A percentile compares a stretch with the other conserved stretches of the same genome.
Conservation (phyloP, 2,797 vertebrate species). For the Sandelia bainsii region DNA sequence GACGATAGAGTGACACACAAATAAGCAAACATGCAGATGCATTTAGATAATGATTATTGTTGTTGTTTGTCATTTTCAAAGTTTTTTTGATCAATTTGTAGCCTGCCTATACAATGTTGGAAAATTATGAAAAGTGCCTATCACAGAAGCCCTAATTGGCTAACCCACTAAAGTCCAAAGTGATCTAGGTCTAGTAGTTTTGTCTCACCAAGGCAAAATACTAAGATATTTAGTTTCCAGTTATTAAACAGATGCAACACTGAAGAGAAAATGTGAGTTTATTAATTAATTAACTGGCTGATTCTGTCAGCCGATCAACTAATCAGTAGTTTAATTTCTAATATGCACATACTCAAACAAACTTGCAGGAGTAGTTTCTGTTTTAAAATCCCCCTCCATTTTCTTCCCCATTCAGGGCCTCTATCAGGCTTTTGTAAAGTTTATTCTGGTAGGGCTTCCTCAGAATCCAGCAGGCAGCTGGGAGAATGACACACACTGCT, state of each 20-base stretch:
- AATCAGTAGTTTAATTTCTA: not conserved
- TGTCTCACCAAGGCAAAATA: not conserved
- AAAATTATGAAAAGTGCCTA: too few relatives aligned
- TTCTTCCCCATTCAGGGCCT: conserved; percentile 11
- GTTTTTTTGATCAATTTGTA: too few relatives aligned
- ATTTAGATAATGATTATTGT: too few relatives aligned
- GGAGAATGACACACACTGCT: conserved; percentile 48
- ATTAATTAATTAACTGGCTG: too few relatives aligned
- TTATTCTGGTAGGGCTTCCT: conserved; percentile 56
- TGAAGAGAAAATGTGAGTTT: not conserved
- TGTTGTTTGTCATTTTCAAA: too few relatives aligned
- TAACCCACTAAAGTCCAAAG: not conserved
- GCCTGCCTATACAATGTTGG: too few relatives aligned
- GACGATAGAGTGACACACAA: not conserved
- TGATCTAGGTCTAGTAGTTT: not conserved
- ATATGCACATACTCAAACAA: not conserved
- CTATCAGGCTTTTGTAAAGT: conserved; percentile 43
- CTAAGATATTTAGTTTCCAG: not conserved
- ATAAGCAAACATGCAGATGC: too few relatives aligned
- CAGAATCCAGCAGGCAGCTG: conserved; percentile 57
- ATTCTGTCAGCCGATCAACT: not conserved
- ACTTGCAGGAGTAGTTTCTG: too few relatives aligned
- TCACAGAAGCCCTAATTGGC: too few relatives aligned
- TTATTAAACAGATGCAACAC: not conserved
- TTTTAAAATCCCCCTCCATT: not conserved